phyloP scores from a whole-genome alignment of 2,113 vertebrate species.

The Donacobius atricapilla region DNA sequence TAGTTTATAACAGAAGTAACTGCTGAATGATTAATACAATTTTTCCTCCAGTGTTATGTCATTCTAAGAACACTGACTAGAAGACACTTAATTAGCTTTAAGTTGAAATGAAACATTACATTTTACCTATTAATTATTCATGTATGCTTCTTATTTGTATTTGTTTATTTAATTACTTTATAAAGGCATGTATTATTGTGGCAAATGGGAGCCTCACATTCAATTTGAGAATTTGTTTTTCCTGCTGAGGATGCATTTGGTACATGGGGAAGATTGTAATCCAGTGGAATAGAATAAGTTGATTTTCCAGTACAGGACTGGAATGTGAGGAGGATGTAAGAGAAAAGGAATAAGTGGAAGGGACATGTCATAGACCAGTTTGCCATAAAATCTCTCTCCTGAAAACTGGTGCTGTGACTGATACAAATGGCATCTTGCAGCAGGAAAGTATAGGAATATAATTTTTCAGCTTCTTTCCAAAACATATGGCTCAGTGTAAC shows the following conservation, averaged over 20 bases:
- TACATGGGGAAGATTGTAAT: neutral
- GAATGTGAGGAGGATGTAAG: neutral
- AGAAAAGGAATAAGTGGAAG: neutral
- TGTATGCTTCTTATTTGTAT: neutral
- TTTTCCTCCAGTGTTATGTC: conserved; percentile 5
- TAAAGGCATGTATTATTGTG: neutral
- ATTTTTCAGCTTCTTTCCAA: neutral
- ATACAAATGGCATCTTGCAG: neutral
- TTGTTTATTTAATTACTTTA: conserved; percentile 17
- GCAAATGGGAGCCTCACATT: neutral
- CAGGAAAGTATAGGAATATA: neutral
- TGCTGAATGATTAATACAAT: neutral
- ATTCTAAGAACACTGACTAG: neutral
- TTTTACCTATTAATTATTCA: conserved; percentile 11
- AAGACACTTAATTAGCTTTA: conserved; percentile 12
- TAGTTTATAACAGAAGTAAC: neutral
- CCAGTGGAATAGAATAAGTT: neutral
- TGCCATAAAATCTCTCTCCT: neutral
- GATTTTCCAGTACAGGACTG: neutral
- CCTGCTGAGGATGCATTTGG: neutral
- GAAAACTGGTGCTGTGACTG: neutral
- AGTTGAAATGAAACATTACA: conserved; percentile 4
- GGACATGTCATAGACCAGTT: neutral
- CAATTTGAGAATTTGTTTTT: neutral
- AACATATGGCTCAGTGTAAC: neutral